Conservation (phyloP, 2,888 invertebrate genomes). For the Spodoptera littoralis region DNA sequence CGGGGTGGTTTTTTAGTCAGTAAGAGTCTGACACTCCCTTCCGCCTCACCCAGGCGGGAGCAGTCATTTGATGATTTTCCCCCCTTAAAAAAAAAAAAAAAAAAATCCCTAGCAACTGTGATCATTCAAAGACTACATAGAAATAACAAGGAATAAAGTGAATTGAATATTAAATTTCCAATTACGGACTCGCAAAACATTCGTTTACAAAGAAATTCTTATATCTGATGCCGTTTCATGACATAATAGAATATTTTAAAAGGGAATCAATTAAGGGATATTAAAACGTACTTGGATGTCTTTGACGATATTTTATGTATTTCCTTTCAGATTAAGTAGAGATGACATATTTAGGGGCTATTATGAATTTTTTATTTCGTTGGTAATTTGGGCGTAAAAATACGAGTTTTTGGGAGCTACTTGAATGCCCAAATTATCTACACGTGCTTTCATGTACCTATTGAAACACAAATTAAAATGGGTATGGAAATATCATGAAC, state of each 20-base stretch:
- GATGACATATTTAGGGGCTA: background rate
- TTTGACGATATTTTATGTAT: conserved; percentile 11
- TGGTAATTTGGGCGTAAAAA: too few species aligned
- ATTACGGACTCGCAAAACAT: conserved; percentile 38
- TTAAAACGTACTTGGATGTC: conserved; percentile 25
- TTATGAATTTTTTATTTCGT: too few species aligned
- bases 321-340: background rate
- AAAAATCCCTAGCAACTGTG: conserved; percentile 1
- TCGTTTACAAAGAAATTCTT: conserved; percentile 35
- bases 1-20: too few species aligned
- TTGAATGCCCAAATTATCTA: too few species aligned
- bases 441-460: too few species aligned
- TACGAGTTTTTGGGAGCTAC: too few species aligned
- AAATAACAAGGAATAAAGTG: conserved; percentile 31
- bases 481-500: background rate
- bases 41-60: too few species aligned
- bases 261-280: conserved; percentile 44
- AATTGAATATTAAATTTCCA: conserved; percentile 55
- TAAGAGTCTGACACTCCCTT: too few species aligned
- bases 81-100: too few species aligned
- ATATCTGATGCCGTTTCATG: conserved; percentile 33
- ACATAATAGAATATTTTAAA: conserved; percentile 37
- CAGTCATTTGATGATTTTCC: too few species aligned
- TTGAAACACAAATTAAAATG: too few species aligned
- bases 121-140: conserved; percentile 17